Base-by-base conservation (phyloP, 2,888 invertebrate species). In the Agriopis leucophaearia region DNA sequence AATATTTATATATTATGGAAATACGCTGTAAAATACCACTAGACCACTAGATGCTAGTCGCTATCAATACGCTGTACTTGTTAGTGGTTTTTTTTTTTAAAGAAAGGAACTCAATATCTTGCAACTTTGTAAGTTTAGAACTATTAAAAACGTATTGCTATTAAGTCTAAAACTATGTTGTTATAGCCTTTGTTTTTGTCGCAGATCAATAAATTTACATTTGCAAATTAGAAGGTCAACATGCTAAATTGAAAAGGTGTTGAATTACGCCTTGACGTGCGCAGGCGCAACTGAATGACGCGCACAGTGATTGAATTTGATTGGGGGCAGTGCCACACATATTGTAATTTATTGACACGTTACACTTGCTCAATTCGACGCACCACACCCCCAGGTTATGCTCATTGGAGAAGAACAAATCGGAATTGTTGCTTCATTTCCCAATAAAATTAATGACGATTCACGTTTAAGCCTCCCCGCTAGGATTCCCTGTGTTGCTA, bases 281-380 rank as follows among this genome's bases (percentile, higher is more conserved):
- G 75, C 71, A 57, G 59, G 74, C 76, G 76, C 74, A 76, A 63
- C 16, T 18, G 71, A 60, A 74, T 73, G 78, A 75, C 79, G 77
- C 70, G 64, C 54, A 67, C 75, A 65, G 72, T 81, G 78, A 87
- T 86, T 87, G 83, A 83, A 81, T 71, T 80, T 85, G 78, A 87
- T 87, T 86, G 81, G 77, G 73, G 81, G 81, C 84, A 79, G 78
- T 78, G 76, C 71, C 78, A 69, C 74, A 68, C 77, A 16, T 48
- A 79, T 81, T 82, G 73, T 76, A 64, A 82, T 81, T 81, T 82
- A 81, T 82, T 81, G 76, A 74, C 74, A 48, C 75, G 71, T 70
- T 63, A 59, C 69, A 76, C 76, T 74, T 45, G 66, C 70, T 68
- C 64, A 72, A 73, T 78, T 70, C 57, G 38, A 27, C 18, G 18